Evolutionary conservation across 2,797 vertebrate genomes (phyloP).

Genomic region (Tadarida brasiliensis): DNA sequence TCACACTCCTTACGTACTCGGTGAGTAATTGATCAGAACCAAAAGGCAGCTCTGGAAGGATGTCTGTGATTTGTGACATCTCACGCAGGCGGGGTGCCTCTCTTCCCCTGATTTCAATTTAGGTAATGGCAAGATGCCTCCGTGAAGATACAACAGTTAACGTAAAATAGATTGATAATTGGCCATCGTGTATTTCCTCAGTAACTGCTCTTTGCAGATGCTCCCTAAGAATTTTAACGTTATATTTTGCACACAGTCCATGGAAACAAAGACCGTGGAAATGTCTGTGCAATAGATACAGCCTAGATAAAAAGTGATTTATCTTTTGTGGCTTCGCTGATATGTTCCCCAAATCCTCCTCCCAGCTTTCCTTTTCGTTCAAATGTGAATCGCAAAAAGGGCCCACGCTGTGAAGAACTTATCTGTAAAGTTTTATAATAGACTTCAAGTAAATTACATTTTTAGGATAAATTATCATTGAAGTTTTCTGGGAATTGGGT

Average conservation of each 20-base stretch:
- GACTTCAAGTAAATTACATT: constrained; percentile 51
- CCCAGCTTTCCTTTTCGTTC: constrained; percentile 57
- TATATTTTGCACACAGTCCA: background rate
- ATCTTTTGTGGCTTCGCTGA: background rate
- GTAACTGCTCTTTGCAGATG: constrained; percentile 36
- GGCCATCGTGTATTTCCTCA: constrained; percentile 1
- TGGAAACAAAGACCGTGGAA: constrained; percentile 41
- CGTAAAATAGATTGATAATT: constrained; percentile 49
- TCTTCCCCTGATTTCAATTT: constrained; percentile 56
- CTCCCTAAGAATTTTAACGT: constrained; percentile 15
- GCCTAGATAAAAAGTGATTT: background rate
- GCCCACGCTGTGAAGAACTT: background rate
- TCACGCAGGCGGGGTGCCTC: background rate
- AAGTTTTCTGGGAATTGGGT: background rate
- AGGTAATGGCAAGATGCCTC: constrained; percentile 10
- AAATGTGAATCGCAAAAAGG: background rate
- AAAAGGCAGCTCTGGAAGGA: constrained; percentile 57
- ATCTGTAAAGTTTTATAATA: background rate
- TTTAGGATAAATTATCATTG: constrained; percentile 42
- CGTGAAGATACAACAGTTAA: constrained; percentile 19
- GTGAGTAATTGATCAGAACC: constrained; percentile 72
- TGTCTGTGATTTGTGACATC: background rate
- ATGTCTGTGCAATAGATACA: background rate
- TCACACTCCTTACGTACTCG: background rate
- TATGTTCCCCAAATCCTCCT: background rate